A percentile compares a stretch with the other conserved stretches of the same genome.
Evolutionary conservation across 2,888 invertebrate genomes (phyloP).

Genomic region (Drosophila lutescens): DNA sequence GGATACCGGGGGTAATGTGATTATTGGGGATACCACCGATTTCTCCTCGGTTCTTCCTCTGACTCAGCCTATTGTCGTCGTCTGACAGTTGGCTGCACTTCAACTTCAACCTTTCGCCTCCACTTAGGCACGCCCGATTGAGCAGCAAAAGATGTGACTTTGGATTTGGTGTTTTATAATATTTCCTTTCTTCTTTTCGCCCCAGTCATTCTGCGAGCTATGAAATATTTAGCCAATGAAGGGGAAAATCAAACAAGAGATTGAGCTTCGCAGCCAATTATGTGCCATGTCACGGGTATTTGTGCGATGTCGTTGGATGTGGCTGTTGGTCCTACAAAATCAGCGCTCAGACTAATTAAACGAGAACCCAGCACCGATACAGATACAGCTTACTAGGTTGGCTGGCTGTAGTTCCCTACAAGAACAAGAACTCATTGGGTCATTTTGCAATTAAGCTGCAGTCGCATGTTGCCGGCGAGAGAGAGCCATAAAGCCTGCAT

Average conservation of each 20-base stretch:
- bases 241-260: constrained; percentile 72
- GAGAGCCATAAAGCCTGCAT: constrained; percentile 26
- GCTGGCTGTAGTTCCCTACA: background rate
- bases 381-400: constrained; percentile 22
- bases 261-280: constrained; percentile 59
- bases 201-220: constrained; percentile 33
- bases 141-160: constrained; percentile 52
- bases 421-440: constrained; percentile 59
- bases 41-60: background rate
- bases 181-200: constrained; percentile 48
- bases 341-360: constrained; percentile 70
- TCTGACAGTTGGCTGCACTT: constrained; percentile 71
- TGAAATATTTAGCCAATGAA: constrained; percentile 67
- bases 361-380: constrained; percentile 40
- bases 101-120: constrained; percentile 69
- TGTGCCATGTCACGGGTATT: constrained; percentile 66
- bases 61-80: constrained; percentile 39
- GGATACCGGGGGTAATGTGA: constrained; percentile 73
- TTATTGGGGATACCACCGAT: constrained; percentile 48
- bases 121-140: constrained; percentile 78
- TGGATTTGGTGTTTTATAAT: constrained; percentile 17
- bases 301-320: constrained; percentile 25
- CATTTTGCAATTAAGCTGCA: constrained; percentile 78
- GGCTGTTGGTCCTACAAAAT: constrained; percentile 62
- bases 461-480: constrained; percentile 45